phyloP scores from a whole-genome alignment of 2,113 vertebrate genomes.

The Campylomormyrus numenius region DNA sequence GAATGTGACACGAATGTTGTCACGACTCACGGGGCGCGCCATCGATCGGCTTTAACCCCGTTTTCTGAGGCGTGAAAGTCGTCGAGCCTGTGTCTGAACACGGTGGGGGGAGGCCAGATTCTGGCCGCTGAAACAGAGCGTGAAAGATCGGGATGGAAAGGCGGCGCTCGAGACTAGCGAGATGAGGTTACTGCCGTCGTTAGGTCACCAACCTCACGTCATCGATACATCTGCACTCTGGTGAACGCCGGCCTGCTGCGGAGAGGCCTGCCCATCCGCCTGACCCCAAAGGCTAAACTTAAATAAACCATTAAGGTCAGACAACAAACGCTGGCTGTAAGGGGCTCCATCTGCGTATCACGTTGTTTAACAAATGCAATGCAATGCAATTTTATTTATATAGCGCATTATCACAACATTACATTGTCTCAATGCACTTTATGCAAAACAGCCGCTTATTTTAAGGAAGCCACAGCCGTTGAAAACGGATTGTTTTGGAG shows the following conservation, averaged over 20 bases:
- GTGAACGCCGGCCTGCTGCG: neutral
- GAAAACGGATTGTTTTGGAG: neutral
- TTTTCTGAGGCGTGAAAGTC: neutral
- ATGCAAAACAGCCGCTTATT: neutral
- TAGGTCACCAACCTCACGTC: neutral
- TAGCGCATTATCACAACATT: too few relatives aligned
- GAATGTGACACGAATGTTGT: neutral
- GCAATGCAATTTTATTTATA: too few relatives aligned
- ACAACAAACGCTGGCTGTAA: neutral
- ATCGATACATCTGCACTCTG: neutral
- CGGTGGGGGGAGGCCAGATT: neutral
- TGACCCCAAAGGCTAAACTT: neutral
- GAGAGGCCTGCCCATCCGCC: neutral
- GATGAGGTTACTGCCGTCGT: neutral
- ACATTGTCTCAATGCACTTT: too few relatives aligned
- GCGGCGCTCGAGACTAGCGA: neutral
- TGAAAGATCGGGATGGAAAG: neutral
- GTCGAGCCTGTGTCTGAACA: neutral
- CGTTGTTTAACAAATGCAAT: neutral
- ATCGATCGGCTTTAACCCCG: neutral
- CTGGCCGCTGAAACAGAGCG: neutral
- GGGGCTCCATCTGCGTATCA: neutral
- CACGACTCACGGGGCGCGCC: neutral
- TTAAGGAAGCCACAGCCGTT: neutral
- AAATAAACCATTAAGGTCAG: neutral